These are phyloP conservation scores for Dendrolimus punctatus DNA, from an alignment of 1,140 invertebrate species.

Conservation along the genomic window DNA sequence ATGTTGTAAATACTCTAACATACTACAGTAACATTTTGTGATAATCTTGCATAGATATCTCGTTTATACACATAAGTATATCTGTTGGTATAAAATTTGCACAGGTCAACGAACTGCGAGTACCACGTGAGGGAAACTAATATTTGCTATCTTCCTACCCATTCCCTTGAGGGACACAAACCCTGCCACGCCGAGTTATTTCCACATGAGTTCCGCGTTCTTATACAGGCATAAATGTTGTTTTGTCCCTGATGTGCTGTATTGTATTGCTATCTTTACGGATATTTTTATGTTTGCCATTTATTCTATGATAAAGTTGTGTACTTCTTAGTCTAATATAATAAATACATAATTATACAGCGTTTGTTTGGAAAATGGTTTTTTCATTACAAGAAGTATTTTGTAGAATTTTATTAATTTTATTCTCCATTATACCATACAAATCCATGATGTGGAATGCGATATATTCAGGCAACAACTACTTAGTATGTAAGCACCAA, in stretches of 20 bases:
- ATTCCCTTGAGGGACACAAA: slow-evolving; percentile 44
- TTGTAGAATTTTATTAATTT: no score
- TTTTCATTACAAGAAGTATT: no score
- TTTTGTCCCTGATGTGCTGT: no score
- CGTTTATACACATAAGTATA: slow-evolving; percentile 3
- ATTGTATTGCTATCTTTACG: background rate
- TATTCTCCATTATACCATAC: no score
- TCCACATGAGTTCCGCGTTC: slow-evolving; percentile 20
- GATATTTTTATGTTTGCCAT: background rate
- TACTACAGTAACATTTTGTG: no score
- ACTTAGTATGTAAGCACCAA: slow-evolving; percentile 33
- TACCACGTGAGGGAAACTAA: slow-evolving; percentile 53
- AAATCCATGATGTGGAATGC: slow-evolving; percentile 10
- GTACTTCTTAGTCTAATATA: no score
- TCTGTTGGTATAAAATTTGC: slow-evolving; percentile 51
- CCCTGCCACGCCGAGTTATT: slow-evolving; percentile 46
- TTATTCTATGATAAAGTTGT: no score
- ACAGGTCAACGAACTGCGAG: slow-evolving; percentile 55
- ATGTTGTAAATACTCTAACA: no score
- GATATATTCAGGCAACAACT: slow-evolving; percentile 14
- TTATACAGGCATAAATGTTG: background rate
- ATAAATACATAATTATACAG: no score
- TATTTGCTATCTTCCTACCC: slow-evolving; percentile 59
- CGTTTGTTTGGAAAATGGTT: no score
- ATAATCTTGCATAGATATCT: background rate